Evolutionary conservation across 2,113 vertebrate genomes (phyloP), one percentile per base, ranked within the genome.

Genomic region (Poecile atricapillus): DNA sequence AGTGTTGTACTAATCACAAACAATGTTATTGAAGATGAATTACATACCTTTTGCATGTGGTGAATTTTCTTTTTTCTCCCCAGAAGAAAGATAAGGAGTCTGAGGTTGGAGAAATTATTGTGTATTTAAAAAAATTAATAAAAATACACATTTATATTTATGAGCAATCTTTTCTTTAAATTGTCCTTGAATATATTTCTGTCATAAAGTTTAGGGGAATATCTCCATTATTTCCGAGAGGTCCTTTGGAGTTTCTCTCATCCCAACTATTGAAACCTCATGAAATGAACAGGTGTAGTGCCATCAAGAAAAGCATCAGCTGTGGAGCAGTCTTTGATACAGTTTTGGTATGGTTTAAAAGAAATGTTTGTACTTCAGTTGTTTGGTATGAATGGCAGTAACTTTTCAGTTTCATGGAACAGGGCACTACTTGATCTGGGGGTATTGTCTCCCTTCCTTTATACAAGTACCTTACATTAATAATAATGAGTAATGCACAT

Each of bases 121-220:
- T 63, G 23, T 52, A 25, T 60, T 94, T 43, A 4, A 24, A 80
- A 80, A 49, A 35, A 89, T 1, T 9, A 41, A 25, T 4, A 64
- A 95, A 94, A 74, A 62, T 65, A 15, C 19, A n/a, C 58, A 91
- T 70, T 95, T 87, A 41, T 71, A 56, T 73, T 58, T 95, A 47
- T 71, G 46, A 93, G 25, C 24, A 37, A 23, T 85, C 3, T 33
- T 92, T 82, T 55, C 23, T 93, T 76, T 80, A 53, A 79, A 65
- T 93, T 97, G 79, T 28, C 68, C 76, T 87, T 92, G 80, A 69
- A 62, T 78, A 24, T 91, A 67, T 94, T 97, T 88, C 43, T 83
- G 49, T 79, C 55, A 53, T 93, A 85, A 95, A 95, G 68, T 90
- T 96, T 37, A 89, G 77, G 75, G 75, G 75, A 96, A 30, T 94